These are phyloP conservation scores for Odobenus rosmarus DNA, from an alignment of 2,113 vertebrate species.

Conservation along the genomic window DNA sequence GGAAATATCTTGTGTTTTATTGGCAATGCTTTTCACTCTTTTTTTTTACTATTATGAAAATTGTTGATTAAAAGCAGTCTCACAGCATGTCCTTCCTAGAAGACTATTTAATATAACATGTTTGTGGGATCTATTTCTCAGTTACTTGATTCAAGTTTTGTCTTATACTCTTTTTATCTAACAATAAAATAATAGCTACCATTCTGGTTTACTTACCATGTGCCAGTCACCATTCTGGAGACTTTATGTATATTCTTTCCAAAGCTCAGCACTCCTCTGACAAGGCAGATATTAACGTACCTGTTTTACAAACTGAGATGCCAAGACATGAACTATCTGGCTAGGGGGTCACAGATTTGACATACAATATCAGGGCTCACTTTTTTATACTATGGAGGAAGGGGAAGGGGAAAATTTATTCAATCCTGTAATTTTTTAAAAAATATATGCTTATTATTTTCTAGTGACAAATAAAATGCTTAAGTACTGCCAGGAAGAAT, in stretches of 20 bases:
- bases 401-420: neutral
- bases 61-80: slow-evolving; percentile 1
- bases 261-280: neutral
- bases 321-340: neutral
- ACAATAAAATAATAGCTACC: neutral
- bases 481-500: neutral
- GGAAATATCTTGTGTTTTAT: neutral
- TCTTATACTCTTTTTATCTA: neutral
- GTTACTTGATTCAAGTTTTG: neutral
- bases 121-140: neutral
- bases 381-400: neutral
- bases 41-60: neutral
- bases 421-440: neutral
- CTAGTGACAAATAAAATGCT: slow-evolving; percentile 55
- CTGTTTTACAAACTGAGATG: slow-evolving; percentile 1
- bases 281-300: neutral
- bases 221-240: neutral
- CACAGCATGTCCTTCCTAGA: neutral
- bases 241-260: neutral
- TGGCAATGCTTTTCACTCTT: neutral
- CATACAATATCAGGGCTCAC: neutral
- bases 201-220: neutral
- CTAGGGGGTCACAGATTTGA: neutral
- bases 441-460: neutral
- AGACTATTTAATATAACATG: neutral